Base-by-base conservation (phyloP, 2,888 invertebrate species). In the Harpalus rubripes region DNA sequence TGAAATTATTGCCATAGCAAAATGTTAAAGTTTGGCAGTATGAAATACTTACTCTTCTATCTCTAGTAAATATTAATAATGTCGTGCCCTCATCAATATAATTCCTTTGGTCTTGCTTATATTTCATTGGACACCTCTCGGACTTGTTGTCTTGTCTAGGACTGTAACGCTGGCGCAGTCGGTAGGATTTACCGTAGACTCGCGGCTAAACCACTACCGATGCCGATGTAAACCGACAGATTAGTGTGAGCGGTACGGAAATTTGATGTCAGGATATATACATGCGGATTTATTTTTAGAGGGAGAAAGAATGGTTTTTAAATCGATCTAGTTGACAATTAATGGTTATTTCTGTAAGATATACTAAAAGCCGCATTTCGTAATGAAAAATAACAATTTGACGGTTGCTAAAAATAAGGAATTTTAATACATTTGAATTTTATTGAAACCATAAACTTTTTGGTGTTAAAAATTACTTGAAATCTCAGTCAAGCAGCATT, bases 51-150 rank as follows among this genome's bases (percentile, higher is more conserved):
- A 22, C 3, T 22, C 22, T 22, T 22, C 22, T 3, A 22, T 22
- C 22, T 22, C 22, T 22, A 22, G 22, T 22, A 22, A 22, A 22
- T 22, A 22, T 22, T 22, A 22, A 22, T 3, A 22, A 22, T 22
- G 22, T 22, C 22, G 22, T 22, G 22, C 22, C 22, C 32, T 32
- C 65, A 15, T 56, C 72, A 72, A 81, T 81, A 56, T 81, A 81
- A 81, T 81, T 44, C 81, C 81, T 58, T 68, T 72, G 81, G 44
- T 44, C 12, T 68, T 44, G 72, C 58, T 81, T 81, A 81, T 81
- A 81, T 81, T 81, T 81, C 81, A 81, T 32, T 72, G 81, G 81
- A 16, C n/a, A 63, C 81, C 65, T 68, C 68, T 80, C 81, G 56
- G 72, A 68, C 81, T 81, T 65, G 68, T 81, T 65, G 68, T 81